phyloP scores from a whole-genome alignment of 1,140 invertebrate species.

The Drosophila kanapiae region DNA sequence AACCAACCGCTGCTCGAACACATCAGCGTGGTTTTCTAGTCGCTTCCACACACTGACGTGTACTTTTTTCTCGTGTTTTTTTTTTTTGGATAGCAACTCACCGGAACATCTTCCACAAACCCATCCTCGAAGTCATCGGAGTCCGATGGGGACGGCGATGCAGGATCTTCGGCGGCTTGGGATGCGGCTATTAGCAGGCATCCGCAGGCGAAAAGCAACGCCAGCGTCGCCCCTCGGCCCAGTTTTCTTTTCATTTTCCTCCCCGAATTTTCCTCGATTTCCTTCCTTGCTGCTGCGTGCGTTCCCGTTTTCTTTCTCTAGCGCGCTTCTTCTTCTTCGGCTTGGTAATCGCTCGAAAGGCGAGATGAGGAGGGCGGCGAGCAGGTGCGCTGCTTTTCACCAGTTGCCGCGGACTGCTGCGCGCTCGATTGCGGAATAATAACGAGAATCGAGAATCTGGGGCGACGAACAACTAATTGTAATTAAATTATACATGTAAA shows the following conservation, averaged over 20 bases:
- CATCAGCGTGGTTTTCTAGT: conserved; percentile 35
- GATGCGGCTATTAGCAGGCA: conserved; percentile 23
- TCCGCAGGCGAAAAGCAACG: conserved; percentile 53
- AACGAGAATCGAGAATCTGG: conserved; percentile 62
- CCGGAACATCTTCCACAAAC: conserved; percentile 78
- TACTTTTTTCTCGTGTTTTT: conserved; percentile 56
- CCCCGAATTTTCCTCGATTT: conserved; percentile 29
- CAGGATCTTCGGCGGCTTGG: conserved; percentile 1
- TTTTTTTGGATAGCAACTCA: conserved; percentile 39
- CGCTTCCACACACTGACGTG: conserved; percentile 74
- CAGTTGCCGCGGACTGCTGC: conserved; percentile 50
- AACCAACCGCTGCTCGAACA: background rate
- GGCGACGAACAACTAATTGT: conserved; percentile 73
- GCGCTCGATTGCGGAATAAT: conserved; percentile 44
- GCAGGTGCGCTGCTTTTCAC: conserved; percentile 56
- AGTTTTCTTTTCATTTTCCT: conserved; percentile 63
- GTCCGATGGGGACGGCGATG: conserved; percentile 23
- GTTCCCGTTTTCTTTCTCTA: conserved; percentile 40
- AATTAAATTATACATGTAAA: conserved; percentile 72
- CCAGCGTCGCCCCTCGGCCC: conserved; percentile 59
- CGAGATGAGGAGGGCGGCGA: background rate
- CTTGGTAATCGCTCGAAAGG: conserved; percentile 25
- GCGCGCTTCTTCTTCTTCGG: conserved; percentile 13
- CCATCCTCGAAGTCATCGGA: conserved; percentile 77
- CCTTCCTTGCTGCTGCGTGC: conserved; percentile 23